Percentiles rank a stretch among this genome's conserved stretches.
Conservation (phyloP, 2,113 vertebrate genomes). For the Agapornis roseicollis region DNA sequence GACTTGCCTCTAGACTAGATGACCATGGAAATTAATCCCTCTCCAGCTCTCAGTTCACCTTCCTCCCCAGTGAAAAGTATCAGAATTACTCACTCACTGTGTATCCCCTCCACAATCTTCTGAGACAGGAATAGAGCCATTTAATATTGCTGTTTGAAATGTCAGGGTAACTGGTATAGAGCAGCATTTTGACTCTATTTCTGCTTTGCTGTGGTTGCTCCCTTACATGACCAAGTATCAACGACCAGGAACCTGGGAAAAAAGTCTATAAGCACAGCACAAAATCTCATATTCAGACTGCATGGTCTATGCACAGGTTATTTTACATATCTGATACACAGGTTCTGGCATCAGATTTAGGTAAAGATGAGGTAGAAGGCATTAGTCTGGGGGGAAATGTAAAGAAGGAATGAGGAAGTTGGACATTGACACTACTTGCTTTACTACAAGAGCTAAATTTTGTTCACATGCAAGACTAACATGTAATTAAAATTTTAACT, state of each 20-base stretch:
- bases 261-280: fast-evolving
- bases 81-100: neutral
- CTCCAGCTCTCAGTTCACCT: neutral
- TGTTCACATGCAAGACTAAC: neutral
- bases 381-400: neutral
- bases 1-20: neutral
- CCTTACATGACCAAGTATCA: neutral
- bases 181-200: neutral
- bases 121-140: neutral
- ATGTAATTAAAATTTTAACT: neutral
- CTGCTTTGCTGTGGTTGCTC: neutral
- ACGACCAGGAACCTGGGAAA: neutral
- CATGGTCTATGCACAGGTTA: neutral
- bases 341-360: neutral
- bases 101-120: fast-evolving
- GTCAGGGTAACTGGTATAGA: neutral
- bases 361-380: neutral
- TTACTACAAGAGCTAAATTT: neutral
- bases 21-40: neutral
- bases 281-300: neutral
- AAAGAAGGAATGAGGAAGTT: neutral
- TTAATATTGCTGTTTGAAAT: neutral
- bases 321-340: neutral
- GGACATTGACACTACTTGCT: neutral
- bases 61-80: neutral